Evolutionary conservation across 1,140 invertebrate species (phyloP), one percentile per base, ranked within the genome.

Genomic region (Zaprionus camerounensis): DNA sequence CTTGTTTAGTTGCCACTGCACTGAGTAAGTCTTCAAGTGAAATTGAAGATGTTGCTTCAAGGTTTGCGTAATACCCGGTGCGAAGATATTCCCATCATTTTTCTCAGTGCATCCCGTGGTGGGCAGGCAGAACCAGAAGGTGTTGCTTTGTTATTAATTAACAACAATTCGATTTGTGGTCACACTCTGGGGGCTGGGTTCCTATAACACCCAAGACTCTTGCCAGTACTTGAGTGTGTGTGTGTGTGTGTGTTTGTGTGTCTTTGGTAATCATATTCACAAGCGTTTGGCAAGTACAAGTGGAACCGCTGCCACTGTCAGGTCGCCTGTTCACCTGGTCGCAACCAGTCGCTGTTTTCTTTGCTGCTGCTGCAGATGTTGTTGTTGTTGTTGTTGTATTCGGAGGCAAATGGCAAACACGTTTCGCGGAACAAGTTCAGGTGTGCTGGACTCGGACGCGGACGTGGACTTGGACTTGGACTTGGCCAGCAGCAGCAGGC

Each of bases 361-460:
- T 20, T 26, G 17, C 53, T 13, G 15, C 13, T 36, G 15, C 44
- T 56, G 28, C 38, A 13, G 38, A 26, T 58, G 56, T 72, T 38
- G 71, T 61, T 17, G 38, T 36, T 58, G 56, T 66, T 28, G 64
- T 65, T 59, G 22, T 38, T 59, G 31, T 76, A 76, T 77, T 80
- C 77, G 74, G 78, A 78, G 78, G 64, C 71, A 81, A 79, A 81
- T 76, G 73, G 62, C 83, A 87, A 87, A 88, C 84, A 88, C 84
- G 84, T 88, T 88, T 88, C 71, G 85, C 75, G 85, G 84, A 88
- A 88, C 84, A 88, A 88, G 84, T 88, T 88, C 85, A 83, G 81
- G 66, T 81, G 78, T 63, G 65, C 76, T 44, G 64, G 46, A 68
- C 64, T 72, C 38, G 36, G 41, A 49, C 62, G 20, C 26, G 56